A percentile compares a stretch with the other conserved stretches of the same genome.
phyloP scores from a whole-genome alignment of 2,888 invertebrate species.

The Limnephilus auricula region DNA sequence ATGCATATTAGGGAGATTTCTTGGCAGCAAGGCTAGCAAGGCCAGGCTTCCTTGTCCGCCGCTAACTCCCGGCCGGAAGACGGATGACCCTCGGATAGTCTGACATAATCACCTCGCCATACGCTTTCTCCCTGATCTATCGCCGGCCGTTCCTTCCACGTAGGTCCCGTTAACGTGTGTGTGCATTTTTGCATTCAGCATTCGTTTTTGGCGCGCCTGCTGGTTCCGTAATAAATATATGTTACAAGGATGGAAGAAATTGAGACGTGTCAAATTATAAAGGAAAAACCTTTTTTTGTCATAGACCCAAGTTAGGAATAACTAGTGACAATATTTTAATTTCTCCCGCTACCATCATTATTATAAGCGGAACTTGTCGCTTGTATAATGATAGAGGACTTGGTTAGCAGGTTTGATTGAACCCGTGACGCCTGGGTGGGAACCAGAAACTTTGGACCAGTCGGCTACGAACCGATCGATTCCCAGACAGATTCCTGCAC shows the following conservation, averaged over 20 bases:
- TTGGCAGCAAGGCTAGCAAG: not conserved
- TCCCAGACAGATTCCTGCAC: too few species aligned
- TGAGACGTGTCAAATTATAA: not conserved
- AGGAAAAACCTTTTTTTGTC: too few species aligned
- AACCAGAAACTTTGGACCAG: too few species aligned
- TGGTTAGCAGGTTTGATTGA: too few species aligned
- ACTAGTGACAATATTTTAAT: too few species aligned
- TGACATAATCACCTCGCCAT: conserved; percentile 33
- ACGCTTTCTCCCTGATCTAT: conserved; percentile 11
- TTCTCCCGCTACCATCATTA: too few species aligned
- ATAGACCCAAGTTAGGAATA: too few species aligned
- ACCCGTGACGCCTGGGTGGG: too few species aligned
- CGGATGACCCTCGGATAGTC: not conserved
- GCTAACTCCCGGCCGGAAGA: conserved; percentile 5
- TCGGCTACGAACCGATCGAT: too few species aligned
- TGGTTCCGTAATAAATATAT: not conserved
- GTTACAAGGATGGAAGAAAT: not conserved
- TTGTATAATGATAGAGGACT: too few species aligned
- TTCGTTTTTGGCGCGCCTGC: not conserved
- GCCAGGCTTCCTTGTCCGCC: not conserved
- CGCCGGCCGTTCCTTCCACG: conserved; percentile 20
- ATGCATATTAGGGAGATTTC: not conserved
- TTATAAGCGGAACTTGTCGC: too few species aligned
- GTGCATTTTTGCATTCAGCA: conserved; percentile 21
- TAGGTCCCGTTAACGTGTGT: conserved; percentile 16